phyloP scores from a whole-genome alignment of 2,797 vertebrate species.

The Danio albolineatus region DNA sequence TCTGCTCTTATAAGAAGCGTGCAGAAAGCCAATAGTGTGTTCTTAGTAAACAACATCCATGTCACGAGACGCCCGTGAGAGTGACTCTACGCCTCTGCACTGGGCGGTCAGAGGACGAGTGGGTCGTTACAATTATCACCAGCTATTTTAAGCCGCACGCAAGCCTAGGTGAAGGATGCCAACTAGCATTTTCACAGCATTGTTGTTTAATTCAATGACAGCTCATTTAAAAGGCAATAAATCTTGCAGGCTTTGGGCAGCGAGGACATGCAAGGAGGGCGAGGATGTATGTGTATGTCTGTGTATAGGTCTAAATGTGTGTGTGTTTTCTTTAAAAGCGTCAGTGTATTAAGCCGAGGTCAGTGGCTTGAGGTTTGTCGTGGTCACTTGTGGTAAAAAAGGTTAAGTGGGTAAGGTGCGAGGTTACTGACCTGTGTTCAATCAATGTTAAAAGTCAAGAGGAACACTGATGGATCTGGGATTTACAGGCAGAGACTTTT shows the following conservation, averaged over 20 bases:
- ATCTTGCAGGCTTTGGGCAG: slow-evolving; percentile 51
- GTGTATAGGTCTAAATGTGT: slow-evolving; percentile 33
- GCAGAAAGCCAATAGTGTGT: neutral
- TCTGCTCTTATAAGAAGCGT: slow-evolving; percentile 18
- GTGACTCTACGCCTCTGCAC: slow-evolving; percentile 73
- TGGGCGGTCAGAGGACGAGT: slow-evolving; percentile 76
- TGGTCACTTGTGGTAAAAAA: slow-evolving; percentile 29
- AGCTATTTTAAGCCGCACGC: slow-evolving; percentile 80
- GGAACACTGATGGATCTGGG: slow-evolving; percentile 70
- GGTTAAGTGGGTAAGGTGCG: slow-evolving; percentile 56
- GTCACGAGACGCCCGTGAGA: neutral
- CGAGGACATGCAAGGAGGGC: slow-evolving; percentile 20
- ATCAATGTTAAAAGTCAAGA: slow-evolving; percentile 79
- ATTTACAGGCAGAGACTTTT: slow-evolving; percentile 65
- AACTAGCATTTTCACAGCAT: slow-evolving; percentile 54
- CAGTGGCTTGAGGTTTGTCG: slow-evolving; percentile 39
- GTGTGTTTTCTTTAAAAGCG: slow-evolving; percentile 9
- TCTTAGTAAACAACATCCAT: slow-evolving; percentile 15
- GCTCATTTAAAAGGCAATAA: slow-evolving; percentile 60
- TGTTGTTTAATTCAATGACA: slow-evolving; percentile 61
- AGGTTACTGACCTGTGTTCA: slow-evolving; percentile 44
- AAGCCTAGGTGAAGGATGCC: slow-evolving; percentile 55
- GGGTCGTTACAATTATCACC: slow-evolving; percentile 84
- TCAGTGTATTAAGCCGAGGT: slow-evolving; percentile 3
- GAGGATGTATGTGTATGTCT: slow-evolving; percentile 30